Conservation (phyloP, 2,113 vertebrate species). For the Lates calcarifer region DNA sequence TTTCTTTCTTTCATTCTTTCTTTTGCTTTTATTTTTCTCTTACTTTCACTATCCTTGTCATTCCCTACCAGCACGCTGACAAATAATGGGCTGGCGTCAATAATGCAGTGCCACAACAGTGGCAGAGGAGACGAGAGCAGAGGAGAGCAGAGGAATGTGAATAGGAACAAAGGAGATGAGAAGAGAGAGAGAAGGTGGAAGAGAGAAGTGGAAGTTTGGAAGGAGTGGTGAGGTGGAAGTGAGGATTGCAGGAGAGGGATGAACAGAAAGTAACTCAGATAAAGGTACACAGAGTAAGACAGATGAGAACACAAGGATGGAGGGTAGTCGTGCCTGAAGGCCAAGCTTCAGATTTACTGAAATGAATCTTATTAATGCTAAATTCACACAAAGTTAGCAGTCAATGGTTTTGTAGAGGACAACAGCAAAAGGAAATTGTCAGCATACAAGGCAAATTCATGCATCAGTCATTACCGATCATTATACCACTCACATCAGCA, state of each 20-base stretch:
- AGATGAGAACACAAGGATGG: constrained; percentile 15
- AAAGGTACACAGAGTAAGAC: neutral
- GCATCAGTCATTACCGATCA: neutral
- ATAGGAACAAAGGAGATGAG: constrained; percentile 43
- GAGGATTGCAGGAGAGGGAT: neutral
- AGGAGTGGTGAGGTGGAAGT: constrained; percentile 26
- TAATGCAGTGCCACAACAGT: constrained; percentile 52
- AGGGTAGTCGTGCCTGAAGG: neutral
- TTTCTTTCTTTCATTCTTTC: neutral
- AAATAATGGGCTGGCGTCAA: constrained; percentile 56
- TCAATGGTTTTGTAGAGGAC: constrained; percentile 9
- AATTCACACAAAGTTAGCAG: constrained; percentile 11
- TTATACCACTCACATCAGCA: constrained; percentile 7
- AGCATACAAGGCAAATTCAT: neutral
- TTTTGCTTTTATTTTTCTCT: neutral
- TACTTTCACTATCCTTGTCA: constrained; percentile 25
- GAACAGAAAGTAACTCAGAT: constrained; percentile 22
- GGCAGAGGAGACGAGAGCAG: constrained; percentile 31
- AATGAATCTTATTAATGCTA: constrained; percentile 20
- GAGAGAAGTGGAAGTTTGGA: constrained; percentile 17
- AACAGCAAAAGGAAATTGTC: neutral
- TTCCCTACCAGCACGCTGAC: constrained; percentile 33
- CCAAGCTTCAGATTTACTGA: constrained; percentile 1
- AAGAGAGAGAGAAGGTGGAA: constrained; percentile 25
- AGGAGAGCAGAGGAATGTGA: constrained; percentile 32